A percentile compares a stretch with the other conserved stretches of the same genome.
Conservation (phyloP, 2,888 invertebrate species). For the Anthoptus insignis region DNA sequence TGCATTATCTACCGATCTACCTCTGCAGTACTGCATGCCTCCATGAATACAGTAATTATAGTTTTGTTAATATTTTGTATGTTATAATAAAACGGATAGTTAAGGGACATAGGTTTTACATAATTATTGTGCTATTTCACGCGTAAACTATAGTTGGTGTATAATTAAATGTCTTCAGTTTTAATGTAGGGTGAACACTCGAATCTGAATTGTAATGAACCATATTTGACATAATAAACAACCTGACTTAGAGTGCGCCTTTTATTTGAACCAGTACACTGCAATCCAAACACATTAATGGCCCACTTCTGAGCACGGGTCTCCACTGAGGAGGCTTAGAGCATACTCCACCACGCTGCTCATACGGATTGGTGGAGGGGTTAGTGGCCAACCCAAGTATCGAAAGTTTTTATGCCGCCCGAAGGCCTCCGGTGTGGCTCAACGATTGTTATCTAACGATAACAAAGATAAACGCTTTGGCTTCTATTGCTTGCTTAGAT, state of each 20-base stretch:
- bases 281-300: too few species aligned
- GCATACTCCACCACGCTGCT: too few species aligned
- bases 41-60: slow-evolving; percentile 74
- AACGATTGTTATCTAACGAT: too few species aligned
- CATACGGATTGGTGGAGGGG: too few species aligned
- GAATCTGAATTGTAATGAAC: slow-evolving; percentile 70
- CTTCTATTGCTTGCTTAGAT: too few species aligned
- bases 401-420: too few species aligned
- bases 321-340: too few species aligned
- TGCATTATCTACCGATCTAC: slow-evolving; percentile 77
- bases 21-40: slow-evolving; percentile 75
- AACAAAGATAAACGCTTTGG: too few species aligned
- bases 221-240: slow-evolving; percentile 75
- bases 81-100: slow-evolving; percentile 67
- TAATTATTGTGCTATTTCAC: slow-evolving; percentile 58
- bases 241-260: slow-evolving; percentile 71
- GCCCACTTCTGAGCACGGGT: too few species aligned
- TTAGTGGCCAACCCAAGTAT: too few species aligned
- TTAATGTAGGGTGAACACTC: slow-evolving; percentile 69
- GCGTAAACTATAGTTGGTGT: slow-evolving; percentile 57
- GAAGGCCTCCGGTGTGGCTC: too few species aligned
- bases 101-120: slow-evolving; percentile 64
- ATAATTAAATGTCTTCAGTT: slow-evolving; percentile 67
- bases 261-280: slow-evolving; percentile 22
- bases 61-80: slow-evolving; percentile 79